A percentile compares a stretch with the other conserved stretches of the same genome.
Conservation (phyloP, 2,888 invertebrate genomes). For the Exocentrus adspersus region DNA sequence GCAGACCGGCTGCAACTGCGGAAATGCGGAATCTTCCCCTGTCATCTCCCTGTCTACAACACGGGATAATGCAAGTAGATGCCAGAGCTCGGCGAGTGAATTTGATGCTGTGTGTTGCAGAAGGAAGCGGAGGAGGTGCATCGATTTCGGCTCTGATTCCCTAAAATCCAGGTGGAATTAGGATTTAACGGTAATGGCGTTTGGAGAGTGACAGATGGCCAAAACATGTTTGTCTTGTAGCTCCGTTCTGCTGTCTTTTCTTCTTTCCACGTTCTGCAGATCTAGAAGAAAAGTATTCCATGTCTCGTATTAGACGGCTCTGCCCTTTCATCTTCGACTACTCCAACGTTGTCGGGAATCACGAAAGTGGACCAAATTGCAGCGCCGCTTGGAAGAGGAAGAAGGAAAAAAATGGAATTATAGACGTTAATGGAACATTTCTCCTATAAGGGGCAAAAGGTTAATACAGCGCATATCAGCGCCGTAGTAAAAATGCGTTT, state of each 20-base stretch:
- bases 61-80: background rate
- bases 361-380: constrained; percentile 9
- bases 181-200: too few relatives aligned
- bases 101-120: too few relatives aligned
- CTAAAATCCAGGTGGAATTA: background rate
- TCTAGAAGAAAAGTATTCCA: too few relatives aligned
- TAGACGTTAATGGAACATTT: constrained; percentile 6
- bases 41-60: background rate
- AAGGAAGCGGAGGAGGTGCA: too few relatives aligned
- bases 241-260: too few relatives aligned
- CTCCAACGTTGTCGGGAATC: background rate
- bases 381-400: background rate
- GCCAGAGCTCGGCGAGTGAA: background rate
- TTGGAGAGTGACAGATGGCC: too few relatives aligned
- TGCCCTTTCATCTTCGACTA: constrained; percentile 2
- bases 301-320: background rate
- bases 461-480: constrained; percentile 2
- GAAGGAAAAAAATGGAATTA: constrained; percentile 4
- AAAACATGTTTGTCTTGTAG: too few relatives aligned
- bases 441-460: background rate
- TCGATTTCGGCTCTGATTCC: too few relatives aligned
- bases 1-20: constrained; percentile 1
- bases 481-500: background rate
- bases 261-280: too few relatives aligned
- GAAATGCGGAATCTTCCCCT: background rate